These are phyloP conservation scores for Cyphomyrus discorhynchus DNA, from an alignment of 2,113 vertebrate genomes.

Conservation along the genomic window DNA sequence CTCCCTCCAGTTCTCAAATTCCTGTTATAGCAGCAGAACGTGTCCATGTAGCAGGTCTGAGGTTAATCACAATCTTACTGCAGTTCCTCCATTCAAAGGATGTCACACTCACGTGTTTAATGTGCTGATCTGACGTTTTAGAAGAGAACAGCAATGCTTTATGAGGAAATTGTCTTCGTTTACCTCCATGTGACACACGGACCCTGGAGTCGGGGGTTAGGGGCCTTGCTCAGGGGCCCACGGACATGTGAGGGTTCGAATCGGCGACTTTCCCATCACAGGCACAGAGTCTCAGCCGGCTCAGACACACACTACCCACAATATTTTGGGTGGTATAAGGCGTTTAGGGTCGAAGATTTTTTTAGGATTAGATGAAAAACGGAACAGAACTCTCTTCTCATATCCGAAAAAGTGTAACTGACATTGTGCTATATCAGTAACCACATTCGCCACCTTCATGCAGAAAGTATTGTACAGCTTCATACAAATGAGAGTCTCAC, in stretches of 20 bases:
- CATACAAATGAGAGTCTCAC: slow-evolving; percentile 48
- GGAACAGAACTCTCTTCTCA: not conserved
- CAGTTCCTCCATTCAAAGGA: not conserved
- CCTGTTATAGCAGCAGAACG: slow-evolving; percentile 51
- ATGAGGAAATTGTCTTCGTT: not conserved
- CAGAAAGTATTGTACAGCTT: not conserved
- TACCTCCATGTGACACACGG: not conserved
- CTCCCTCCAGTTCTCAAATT: slow-evolving; percentile 92
- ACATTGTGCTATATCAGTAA: not conserved
- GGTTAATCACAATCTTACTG: not conserved
- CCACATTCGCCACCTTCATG: not conserved
- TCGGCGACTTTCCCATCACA: not conserved
- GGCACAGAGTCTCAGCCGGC: not conserved
- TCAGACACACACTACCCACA: not conserved
- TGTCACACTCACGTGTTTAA: not conserved
- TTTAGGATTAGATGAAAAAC: not conserved
- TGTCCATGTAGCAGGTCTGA: not conserved
- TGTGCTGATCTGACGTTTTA: not conserved
- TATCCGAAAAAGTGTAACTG: not conserved
- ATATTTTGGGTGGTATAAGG: not conserved
- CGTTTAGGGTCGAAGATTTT: not conserved
- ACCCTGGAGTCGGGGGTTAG: not conserved
- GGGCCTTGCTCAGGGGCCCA: not conserved
- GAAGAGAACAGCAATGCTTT: not conserved
- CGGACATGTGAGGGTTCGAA: not conserved